phyloP scores from a whole-genome alignment of 2,113 vertebrate genomes.

The Paradisaea rubra region DNA sequence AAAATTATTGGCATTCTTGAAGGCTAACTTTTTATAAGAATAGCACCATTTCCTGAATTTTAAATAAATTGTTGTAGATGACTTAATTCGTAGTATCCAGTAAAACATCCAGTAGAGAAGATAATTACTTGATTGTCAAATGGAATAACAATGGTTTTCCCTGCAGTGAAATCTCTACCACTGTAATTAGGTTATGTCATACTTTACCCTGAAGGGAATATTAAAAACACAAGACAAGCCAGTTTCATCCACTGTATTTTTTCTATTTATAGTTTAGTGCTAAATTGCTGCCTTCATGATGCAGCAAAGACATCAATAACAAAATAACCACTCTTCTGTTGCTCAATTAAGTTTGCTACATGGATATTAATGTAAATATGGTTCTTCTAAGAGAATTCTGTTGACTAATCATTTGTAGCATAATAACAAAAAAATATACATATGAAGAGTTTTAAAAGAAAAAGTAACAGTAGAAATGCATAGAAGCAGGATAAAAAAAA shows the following conservation, averaged over 20 bases:
- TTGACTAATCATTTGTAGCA: slow-evolving; percentile 33
- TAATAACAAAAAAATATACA: neutral
- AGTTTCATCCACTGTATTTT: slow-evolving; percentile 43
- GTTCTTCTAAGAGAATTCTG: slow-evolving; percentile 17
- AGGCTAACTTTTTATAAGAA: neutral
- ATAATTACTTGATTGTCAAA: slow-evolving; percentile 76
- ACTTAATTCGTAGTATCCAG: slow-evolving; percentile 66
- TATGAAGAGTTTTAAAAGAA: neutral
- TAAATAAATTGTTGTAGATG: slow-evolving; percentile 55
- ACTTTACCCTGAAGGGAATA: slow-evolving; percentile 66
- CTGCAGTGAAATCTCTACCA: slow-evolving; percentile 62
- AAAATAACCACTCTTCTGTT: slow-evolving; percentile 26
- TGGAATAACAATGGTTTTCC: slow-evolving; percentile 68
- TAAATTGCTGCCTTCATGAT: slow-evolving; percentile 63
- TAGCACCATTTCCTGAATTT: slow-evolving; percentile 34
- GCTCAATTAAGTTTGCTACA: slow-evolving; percentile 51
- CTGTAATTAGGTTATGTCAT: slow-evolving; percentile 73
- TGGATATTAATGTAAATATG: slow-evolving; percentile 54
- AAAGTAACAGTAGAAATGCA: neutral
- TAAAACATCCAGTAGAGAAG: slow-evolving; percentile 62
- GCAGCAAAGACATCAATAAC: slow-evolving; percentile 56
- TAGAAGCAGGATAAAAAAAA: neutral
- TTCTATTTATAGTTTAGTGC: slow-evolving; percentile 64
- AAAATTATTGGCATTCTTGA: neutral
- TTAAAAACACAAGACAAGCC: slow-evolving; percentile 64